phyloP scores from a whole-genome alignment of 2,113 vertebrate species.

The Burhinus oedicnemus region DNA sequence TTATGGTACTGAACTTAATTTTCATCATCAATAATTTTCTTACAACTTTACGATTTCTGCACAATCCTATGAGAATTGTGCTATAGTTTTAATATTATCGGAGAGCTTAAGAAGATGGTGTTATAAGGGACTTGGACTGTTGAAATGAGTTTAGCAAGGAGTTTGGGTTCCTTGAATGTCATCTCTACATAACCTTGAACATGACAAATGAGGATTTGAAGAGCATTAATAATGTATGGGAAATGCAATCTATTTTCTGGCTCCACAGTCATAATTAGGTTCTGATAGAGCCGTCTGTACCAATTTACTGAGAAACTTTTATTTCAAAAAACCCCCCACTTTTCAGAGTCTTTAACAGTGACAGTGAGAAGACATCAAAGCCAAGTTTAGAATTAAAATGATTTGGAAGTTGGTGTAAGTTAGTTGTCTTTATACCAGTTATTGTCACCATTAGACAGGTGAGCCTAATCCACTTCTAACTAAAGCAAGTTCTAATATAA shows the following conservation, averaged over 20 bases:
- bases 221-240: constrained; percentile 70
- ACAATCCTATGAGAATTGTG: not conserved
- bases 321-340: not conserved
- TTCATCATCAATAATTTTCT: not conserved
- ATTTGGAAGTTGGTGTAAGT: not conserved
- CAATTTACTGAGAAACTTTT: constrained; percentile 57
- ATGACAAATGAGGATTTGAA: constrained; percentile 70
- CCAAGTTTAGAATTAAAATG: not conserved
- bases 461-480: not conserved
- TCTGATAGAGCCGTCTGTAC: constrained; percentile 65
- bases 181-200: constrained; percentile 68
- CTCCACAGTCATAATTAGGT: constrained; percentile 67
- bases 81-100: not conserved
- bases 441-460: not conserved
- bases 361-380: not conserved
- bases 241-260: constrained; percentile 71
- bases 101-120: not conserved
- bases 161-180: constrained; percentile 56
- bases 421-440: not conserved
- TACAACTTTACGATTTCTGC: not conserved
- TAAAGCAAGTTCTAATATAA: not conserved
- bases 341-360: constrained; percentile 6
- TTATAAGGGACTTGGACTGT: not conserved
- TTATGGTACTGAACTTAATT: not conserved
- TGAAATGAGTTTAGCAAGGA: constrained; percentile 30